Evolutionary conservation across 2,797 vertebrate genomes (phyloP).

Genomic region (Gadopsis marmoratus): DNA sequence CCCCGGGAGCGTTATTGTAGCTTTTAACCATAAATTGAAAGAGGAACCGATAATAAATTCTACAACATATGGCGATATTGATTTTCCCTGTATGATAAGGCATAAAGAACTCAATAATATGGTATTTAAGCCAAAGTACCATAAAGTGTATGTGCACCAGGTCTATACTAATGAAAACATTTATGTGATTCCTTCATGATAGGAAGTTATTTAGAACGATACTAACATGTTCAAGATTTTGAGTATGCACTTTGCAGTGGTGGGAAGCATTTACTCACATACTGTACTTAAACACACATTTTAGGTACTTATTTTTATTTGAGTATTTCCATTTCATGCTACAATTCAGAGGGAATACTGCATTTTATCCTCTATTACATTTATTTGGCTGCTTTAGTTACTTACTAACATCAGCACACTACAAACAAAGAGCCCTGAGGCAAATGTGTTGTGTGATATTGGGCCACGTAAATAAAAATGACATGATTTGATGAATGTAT

Average conservation of each 20-base stretch:
- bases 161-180: neutral
- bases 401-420: neutral
- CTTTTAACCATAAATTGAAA: slow-evolving; percentile 44
- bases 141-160: neutral
- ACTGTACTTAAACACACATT: neutral
- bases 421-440: neutral
- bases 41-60: slow-evolving; percentile 33
- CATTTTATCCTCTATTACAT: neutral
- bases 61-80: slow-evolving; percentile 35
- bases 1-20: slow-evolving; percentile 12
- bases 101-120: slow-evolving; percentile 26
- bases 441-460: too few species aligned
- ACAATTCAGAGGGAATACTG: neutral
- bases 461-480: too few species aligned
- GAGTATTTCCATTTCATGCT: neutral
- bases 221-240: neutral
- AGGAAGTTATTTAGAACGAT: neutral
- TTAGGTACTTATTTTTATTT: neutral
- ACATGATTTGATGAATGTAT: neutral
- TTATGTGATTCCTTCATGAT: neutral
- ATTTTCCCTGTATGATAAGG: slow-evolving; percentile 33
- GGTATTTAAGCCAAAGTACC: neutral
- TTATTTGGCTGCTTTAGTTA: neutral
- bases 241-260: neutral
- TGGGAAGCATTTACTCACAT: neutral